A percentile compares a stretch with the other conserved stretches of the same genome.
Conservation (phyloP, 2,113 vertebrate genomes). For the Cyanistes caeruleus region DNA sequence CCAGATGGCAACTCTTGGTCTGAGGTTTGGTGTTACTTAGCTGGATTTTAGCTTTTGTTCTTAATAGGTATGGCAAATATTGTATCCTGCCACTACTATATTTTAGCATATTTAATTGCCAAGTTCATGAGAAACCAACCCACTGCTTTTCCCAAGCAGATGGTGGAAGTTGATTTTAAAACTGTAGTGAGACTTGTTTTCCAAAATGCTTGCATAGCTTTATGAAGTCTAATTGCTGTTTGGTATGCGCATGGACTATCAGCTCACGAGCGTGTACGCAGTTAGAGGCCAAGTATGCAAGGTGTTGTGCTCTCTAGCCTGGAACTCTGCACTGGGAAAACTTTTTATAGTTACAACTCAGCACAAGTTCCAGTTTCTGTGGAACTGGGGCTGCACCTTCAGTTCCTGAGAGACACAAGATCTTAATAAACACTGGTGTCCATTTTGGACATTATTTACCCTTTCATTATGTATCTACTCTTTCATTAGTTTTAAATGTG, state of each 20-base stretch:
- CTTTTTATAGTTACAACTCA: neutral
- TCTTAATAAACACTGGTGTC: neutral
- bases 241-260: neutral
- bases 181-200: constrained; percentile 58
- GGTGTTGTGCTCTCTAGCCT: neutral
- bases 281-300: neutral
- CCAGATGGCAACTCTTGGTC: constrained; percentile 50
- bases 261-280: neutral
- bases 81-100: constrained; percentile 17
- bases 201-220: constrained; percentile 58
- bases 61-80: constrained; percentile 53
- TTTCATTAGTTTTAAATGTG: neutral
- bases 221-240: constrained; percentile 41
- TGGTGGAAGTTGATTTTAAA: constrained; percentile 67
- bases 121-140: constrained; percentile 52
- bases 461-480: neutral
- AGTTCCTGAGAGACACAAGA: neutral
- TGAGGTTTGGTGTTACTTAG: constrained; percentile 34
- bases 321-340: neutral
- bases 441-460: neutral
- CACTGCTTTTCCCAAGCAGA: constrained; percentile 64
- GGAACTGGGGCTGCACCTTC: neutral
- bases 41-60: constrained; percentile 33
- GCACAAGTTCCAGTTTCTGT: neutral
- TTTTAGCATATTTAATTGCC: constrained; percentile 72